Evolutionary conservation across 2,888 invertebrate species (phyloP).

Genomic region (Megamerina dolium): DNA sequence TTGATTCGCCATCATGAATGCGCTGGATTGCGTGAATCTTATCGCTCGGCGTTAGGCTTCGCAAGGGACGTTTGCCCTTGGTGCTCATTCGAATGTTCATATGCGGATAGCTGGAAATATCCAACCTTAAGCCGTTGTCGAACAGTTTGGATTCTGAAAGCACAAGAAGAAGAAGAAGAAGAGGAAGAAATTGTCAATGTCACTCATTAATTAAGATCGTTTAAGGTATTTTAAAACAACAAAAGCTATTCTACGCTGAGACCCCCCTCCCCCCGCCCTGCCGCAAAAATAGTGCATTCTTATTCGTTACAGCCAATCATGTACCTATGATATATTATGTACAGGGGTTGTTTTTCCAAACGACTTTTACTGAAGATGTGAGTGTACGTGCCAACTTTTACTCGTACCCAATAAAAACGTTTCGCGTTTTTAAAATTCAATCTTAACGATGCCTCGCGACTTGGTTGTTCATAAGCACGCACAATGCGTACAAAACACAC

Average conservation of each 20-base stretch:
- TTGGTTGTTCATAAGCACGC: background rate
- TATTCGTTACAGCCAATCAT: constrained; percentile 34
- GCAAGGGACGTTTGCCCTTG: constrained; percentile 72
- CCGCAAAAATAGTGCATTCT: constrained; percentile 29
- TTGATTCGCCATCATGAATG: constrained; percentile 78
- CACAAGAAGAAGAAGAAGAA: constrained; percentile 7
- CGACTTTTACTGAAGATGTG: background rate
- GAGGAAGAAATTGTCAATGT: too few relatives aligned
- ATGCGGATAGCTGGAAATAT: constrained; percentile 47
- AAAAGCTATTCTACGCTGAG: too few relatives aligned
- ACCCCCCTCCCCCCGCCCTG: too few relatives aligned
- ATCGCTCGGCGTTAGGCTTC: constrained; percentile 69
- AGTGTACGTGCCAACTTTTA: constrained; percentile 10
- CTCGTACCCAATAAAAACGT: constrained; percentile 40
- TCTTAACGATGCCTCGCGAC: constrained; percentile 2
- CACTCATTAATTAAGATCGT: too few relatives aligned
- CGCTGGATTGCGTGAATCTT: constrained; percentile 76
- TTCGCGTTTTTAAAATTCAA: constrained; percentile 31
- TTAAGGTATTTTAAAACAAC: background rate
- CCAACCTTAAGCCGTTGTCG: constrained; percentile 47
- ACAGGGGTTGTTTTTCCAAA: constrained; percentile 29
- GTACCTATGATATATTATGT: constrained; percentile 30
- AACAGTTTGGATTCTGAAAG: constrained; percentile 45
- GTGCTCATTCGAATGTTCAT: constrained; percentile 57
- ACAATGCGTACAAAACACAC: too few relatives aligned